phyloP scores from a whole-genome alignment of 2,113 vertebrate genomes.

The Neomonachus schauinslandi region DNA sequence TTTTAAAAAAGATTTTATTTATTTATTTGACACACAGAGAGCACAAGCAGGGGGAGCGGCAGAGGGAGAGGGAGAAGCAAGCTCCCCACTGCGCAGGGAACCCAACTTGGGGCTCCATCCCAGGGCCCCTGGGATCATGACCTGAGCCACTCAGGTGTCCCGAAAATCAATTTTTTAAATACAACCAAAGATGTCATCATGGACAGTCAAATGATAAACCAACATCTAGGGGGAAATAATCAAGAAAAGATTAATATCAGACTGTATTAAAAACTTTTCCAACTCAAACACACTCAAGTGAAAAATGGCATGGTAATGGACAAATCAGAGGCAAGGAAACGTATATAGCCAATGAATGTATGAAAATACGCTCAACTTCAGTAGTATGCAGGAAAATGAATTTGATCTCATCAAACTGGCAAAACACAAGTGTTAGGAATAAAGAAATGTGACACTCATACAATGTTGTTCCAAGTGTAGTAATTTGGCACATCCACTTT shows the following conservation, averaged over 20 bases:
- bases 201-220: neutral
- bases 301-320: neutral
- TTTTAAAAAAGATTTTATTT: neutral
- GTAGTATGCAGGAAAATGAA: neutral
- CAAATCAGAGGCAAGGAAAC: neutral
- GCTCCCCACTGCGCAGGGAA: neutral
- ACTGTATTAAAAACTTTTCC: constrained; percentile 12
- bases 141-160: neutral
- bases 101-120: neutral
- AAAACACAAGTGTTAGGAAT: constrained; percentile 15
- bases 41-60: neutral
- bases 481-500: neutral
- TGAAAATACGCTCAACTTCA: constrained; percentile 23
- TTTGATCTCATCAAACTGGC: neutral
- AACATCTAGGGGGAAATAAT: neutral
- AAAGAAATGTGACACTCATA: neutral
- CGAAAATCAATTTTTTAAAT: neutral
- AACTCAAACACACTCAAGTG: constrained; percentile 5
- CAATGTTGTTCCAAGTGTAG: neutral
- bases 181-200: neutral
- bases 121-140: neutral
- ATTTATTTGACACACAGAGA: neutral
- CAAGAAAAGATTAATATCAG: neutral
- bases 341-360: neutral
- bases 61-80: neutral